Base-by-base conservation (phyloP, 2,113 vertebrate species). In the Ameiurus melas region DNA sequence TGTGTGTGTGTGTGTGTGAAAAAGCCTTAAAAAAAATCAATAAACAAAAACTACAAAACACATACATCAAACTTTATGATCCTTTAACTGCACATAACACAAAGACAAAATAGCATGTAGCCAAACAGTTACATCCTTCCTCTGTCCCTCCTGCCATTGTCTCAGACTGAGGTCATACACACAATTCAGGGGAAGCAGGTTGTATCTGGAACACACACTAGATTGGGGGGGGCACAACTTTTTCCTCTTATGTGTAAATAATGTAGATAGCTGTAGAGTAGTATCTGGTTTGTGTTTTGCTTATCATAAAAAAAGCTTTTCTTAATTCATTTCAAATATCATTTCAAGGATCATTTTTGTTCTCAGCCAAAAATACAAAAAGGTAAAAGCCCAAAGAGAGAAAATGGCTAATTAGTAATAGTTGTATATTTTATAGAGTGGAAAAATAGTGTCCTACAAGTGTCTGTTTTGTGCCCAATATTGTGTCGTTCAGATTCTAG, bases 141-240 rank as follows among this genome's bases (percentile, higher is more conserved):
- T 86, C 82, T 43, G 70, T 86, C 66, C 88, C 89, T 92, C 87
- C 88, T 90, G 86, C 88, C 75, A 90, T 92, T 92, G 92, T 92
- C 84, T 89, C 17, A 75, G 68, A 68, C 27, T 92, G 89, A 92
- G 87, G 86, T 90, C 83, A 77, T 79, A 90, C 71, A 66, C 64
- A 77, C 27, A 85, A 70, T 80, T 86, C 64, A 84, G 53, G 85
- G 83, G 83, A 90, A 90, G 84, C 75, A 47, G 58, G 82, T n/a
- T 83, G 83, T 80, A 89, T 89, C 91, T 91, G 87, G 84, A 86
- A 57, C 79, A 80, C 84, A 51, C 22, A 66, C 79, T 70, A 51
- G 25, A 27, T 51, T 51, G 47, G 47, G 47, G 47, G 8, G 9
- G 47, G 47, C 33, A 47, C 82, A 64, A 62, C 75, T 22, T 53